Evolutionary conservation across 37 sponge, comb jelly and placozoan genomes (phyloP), one percentile per base, ranked within the genome.

Genomic region (Haliclona indistincta): DNA sequence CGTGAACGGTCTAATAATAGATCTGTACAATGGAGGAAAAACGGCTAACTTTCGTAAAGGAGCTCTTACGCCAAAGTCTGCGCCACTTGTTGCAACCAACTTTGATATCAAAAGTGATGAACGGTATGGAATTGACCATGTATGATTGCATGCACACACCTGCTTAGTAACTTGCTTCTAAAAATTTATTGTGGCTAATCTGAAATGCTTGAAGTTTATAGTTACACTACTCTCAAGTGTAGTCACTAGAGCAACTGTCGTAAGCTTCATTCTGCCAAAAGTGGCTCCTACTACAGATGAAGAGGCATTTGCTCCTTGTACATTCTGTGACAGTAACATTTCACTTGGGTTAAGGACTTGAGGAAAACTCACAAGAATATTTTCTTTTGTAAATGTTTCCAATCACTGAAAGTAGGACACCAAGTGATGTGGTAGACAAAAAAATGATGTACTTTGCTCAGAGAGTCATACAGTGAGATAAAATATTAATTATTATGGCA

Each of bases 21-120:
- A 66, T 25, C 67, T 66, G 37, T 66, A 34, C n/a, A 38, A 66
- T 66, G 67, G 67, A n/a, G 37, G 41, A 7, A 66, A 38, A 66
- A 38, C 67, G 5, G 67, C 67, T n/a, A 66, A 66, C n/a, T 13
- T 66, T 8, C 38, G 42, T 11, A 66, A 32, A 34, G 67, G 67
- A 11, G 30, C 41, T 10, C 37, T 66, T 8, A 7, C 13, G 40
- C 67, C 67, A 15, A 28, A 66, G 11, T 66, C 41, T 8, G 23
- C 37, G 11, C 67, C 67, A 66, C 10, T 66, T 38, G 19, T 66
- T 38, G 40, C 67, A 17, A 36, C 67, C 38, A 66, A 66, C n/a
- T 36, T 66, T 66, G 40, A 66, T 25, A 7, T 66, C 13, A 38
- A 36, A 34, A 7, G 15, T 13, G 15, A 38, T 32, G 40, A 28